Percentiles rank a stretch among this genome's conserved stretches.
Evolutionary conservation across 2,888 invertebrate genomes (phyloP).

Genomic region (Augiades crinisus): DNA sequence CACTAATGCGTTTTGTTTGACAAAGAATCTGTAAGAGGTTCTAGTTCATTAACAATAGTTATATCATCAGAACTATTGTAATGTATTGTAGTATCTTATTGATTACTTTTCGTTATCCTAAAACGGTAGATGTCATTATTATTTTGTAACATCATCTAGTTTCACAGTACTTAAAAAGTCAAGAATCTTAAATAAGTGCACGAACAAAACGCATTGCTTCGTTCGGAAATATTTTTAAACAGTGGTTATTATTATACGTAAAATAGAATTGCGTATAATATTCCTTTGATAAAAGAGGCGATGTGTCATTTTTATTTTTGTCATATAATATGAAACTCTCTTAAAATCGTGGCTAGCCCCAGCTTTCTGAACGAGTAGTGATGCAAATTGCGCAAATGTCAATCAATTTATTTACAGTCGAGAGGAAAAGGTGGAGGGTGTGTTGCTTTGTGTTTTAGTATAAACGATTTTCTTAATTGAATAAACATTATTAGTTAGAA

Average conservation of each 20-base stretch:
- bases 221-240: neutral
- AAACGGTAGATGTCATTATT: too few relatives aligned
- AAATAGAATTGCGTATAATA: neutral
- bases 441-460: slow-evolving; percentile 64
- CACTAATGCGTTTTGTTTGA: slow-evolving; percentile 1
- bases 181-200: too few relatives aligned
- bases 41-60: too few relatives aligned
- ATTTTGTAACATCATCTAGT: too few relatives aligned
- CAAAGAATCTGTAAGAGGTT: neutral
- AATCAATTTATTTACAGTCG: slow-evolving; percentile 62
- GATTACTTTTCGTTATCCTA: too few relatives aligned
- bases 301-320: neutral
- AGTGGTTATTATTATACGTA: neutral
- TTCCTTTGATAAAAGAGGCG: neutral
- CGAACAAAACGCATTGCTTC: neutral
- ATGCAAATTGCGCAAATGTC: slow-evolving; percentile 25
- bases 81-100: too few relatives aligned
- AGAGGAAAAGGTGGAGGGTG: slow-evolving; percentile 71
- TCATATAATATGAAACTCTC: neutral
- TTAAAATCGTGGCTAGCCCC: neutral
- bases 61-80: too few relatives aligned
- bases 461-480: slow-evolving; percentile 42
- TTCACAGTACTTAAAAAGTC: too few relatives aligned
- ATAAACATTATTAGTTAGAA: slow-evolving; percentile 34
- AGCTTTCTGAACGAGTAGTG: slow-evolving; percentile 12